These are phyloP conservation scores for Apomyelois bistriatella DNA, from an alignment of 2,888 invertebrate genomes.

Conservation along the genomic window DNA sequence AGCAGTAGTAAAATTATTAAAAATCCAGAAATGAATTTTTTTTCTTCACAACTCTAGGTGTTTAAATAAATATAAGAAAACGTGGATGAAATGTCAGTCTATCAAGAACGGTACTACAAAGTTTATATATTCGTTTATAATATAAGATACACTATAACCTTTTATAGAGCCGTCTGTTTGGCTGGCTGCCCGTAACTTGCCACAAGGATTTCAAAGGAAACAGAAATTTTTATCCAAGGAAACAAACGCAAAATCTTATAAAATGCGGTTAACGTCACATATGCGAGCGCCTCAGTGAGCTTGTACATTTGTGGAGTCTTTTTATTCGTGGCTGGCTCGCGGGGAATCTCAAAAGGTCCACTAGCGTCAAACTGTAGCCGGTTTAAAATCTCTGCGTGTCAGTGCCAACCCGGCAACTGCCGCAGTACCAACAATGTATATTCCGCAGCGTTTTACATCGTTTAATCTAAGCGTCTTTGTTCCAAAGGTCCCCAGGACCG, in stretches of 20 bases:
- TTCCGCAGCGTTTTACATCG: slow-evolving; percentile 40
- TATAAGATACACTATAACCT: slow-evolving; percentile 50
- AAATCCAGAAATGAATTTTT: too few relatives aligned
- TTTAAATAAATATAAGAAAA: not conserved
- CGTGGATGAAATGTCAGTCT: slow-evolving; percentile 19
- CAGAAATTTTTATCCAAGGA: slow-evolving; percentile 56
- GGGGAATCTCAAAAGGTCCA: slow-evolving; percentile 46
- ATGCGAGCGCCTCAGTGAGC: slow-evolving; percentile 51
- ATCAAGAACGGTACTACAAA: slow-evolving; percentile 28
- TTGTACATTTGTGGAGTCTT: slow-evolving; percentile 47
- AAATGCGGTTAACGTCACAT: slow-evolving; percentile 69
- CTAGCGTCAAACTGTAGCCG: slow-evolving; percentile 40
- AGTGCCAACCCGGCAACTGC: slow-evolving; percentile 18
- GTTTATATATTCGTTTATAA: slow-evolving; percentile 57
- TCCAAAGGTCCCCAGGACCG: slow-evolving; percentile 35
- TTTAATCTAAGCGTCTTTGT: slow-evolving; percentile 50
- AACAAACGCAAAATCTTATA: slow-evolving; percentile 69
- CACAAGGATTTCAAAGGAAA: slow-evolving; percentile 59
- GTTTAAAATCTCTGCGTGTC: slow-evolving; percentile 34
- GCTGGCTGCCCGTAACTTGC: slow-evolving; percentile 58
- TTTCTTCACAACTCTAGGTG: not conserved
- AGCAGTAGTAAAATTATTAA: too few relatives aligned
- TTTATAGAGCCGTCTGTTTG: slow-evolving; percentile 68
- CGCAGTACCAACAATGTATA: slow-evolving; percentile 28
- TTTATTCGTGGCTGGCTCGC: slow-evolving; percentile 38